Evolutionary conservation across 1,140 invertebrate species (phyloP).

Genomic region (Thalassaphorura encarpata): DNA sequence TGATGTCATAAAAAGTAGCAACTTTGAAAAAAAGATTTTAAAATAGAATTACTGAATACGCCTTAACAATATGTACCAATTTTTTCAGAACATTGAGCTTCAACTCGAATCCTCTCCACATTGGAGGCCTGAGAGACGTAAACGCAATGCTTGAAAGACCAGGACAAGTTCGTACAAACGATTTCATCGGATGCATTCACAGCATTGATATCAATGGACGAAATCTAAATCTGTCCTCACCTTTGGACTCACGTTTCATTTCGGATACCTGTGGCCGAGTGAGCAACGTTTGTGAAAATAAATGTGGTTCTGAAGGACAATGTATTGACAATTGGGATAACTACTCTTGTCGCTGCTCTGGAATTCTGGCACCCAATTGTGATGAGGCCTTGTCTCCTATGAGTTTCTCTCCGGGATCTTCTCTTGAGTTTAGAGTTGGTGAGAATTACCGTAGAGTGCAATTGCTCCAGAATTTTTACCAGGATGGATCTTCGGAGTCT

Average conservation of each 20-base stretch:
- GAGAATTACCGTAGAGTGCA: slow-evolving; percentile 77
- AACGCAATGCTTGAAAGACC: slow-evolving; percentile 74
- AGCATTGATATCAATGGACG: slow-evolving; percentile 78
- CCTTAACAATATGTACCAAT: slow-evolving; percentile 5
- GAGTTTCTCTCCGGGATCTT: slow-evolving; percentile 61
- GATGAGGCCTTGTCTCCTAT: slow-evolving; percentile 63
- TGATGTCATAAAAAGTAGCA: no score
- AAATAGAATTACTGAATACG: slow-evolving; percentile 59
- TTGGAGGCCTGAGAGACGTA: slow-evolving; percentile 73
- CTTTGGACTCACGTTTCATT: slow-evolving; percentile 58
- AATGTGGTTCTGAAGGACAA: slow-evolving; percentile 53
- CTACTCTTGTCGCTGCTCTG: slow-evolving; percentile 42
- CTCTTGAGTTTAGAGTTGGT: slow-evolving; percentile 66
- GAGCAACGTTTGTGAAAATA: slow-evolving; percentile 41
- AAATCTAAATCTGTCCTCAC: slow-evolving; percentile 62
- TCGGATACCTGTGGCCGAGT: slow-evolving; percentile 61
- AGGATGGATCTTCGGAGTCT: slow-evolving; percentile 23
- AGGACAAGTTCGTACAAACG: slow-evolving; percentile 79
- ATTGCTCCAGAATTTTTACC: slow-evolving; percentile 10
- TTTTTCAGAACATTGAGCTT: slow-evolving; percentile 76
- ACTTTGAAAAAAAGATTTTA: slow-evolving; percentile 84
- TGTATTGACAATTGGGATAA: slow-evolving; percentile 76
- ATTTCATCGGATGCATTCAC: slow-evolving; percentile 85
- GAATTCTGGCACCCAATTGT: slow-evolving; percentile 67
- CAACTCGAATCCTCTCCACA: slow-evolving; percentile 70